Conservation (phyloP, 2,888 invertebrate genomes). For the Platycheirus rosarum region DNA sequence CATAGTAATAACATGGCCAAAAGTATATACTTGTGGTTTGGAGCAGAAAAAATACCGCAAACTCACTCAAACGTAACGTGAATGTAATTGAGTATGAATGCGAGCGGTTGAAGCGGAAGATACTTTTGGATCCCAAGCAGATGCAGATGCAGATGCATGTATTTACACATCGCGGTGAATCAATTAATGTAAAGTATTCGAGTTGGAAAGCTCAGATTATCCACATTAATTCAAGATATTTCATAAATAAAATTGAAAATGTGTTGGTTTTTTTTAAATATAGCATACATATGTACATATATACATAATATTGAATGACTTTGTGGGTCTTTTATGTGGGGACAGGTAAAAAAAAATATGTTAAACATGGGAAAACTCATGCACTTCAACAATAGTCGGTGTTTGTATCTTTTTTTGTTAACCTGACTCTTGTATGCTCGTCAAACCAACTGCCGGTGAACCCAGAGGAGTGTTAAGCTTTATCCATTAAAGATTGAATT, state of each 20-base stretch:
- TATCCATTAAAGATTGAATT: slow-evolving; percentile 28
- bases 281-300: not conserved
- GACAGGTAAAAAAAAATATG: slow-evolving; percentile 16
- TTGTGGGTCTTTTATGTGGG: slow-evolving; percentile 15
- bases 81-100: slow-evolving; percentile 47
- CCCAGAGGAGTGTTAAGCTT: slow-evolving; percentile 4
- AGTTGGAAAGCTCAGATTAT: slow-evolving; percentile 28
- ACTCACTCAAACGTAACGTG: slow-evolving; percentile 46
- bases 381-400: slow-evolving; percentile 1
- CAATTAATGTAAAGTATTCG: slow-evolving; percentile 23
- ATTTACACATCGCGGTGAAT: not conserved
- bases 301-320: too few relatives aligned
- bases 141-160: slow-evolving; percentile 23
- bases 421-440: too few relatives aligned
- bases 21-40: slow-evolving; percentile 42
- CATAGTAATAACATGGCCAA: slow-evolving; percentile 15
- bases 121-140: not conserved
- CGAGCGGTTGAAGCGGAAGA: slow-evolving; percentile 17
- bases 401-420: not conserved
- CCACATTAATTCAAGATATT: slow-evolving; percentile 8
- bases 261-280: slow-evolving; percentile 7
- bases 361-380: slow-evolving; percentile 21
- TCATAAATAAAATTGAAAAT: not conserved
- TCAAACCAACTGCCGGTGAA: slow-evolving; percentile 15
- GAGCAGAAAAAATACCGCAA: slow-evolving; percentile 43